Conservation (phyloP, 2,888 invertebrate species). For the Pecten maximus region DNA sequence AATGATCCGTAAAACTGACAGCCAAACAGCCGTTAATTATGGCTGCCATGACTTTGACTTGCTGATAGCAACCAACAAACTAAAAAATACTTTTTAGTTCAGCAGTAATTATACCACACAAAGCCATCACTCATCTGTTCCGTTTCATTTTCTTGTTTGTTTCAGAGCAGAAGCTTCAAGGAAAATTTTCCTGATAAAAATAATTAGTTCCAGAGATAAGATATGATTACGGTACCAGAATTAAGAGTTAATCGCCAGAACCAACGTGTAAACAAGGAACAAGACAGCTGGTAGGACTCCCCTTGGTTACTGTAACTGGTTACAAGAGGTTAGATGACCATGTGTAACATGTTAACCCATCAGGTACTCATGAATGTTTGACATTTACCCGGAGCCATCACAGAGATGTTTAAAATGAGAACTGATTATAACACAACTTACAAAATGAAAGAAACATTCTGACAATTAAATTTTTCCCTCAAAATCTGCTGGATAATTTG, state of each 20-base stretch:
- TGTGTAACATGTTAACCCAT: conserved; percentile 2
- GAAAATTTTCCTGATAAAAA: background rate
- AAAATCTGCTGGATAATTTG: background rate
- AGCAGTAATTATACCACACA: background rate
- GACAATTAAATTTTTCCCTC: background rate
- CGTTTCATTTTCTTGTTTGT: background rate
- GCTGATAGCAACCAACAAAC: background rate
- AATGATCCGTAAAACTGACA: background rate
- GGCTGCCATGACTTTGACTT: background rate
- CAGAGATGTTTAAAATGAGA: background rate
- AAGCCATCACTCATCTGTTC: background rate
- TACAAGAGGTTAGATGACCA: background rate
- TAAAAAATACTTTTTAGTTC: background rate
- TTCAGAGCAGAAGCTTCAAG: background rate
- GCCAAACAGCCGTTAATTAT: background rate
- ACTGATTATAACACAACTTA: background rate
- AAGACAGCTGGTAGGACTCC: background rate
- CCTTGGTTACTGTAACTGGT: conserved; percentile 1
- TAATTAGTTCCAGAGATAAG: background rate
- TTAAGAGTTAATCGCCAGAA: background rate
- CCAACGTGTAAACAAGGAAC: background rate
- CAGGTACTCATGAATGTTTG: conserved; percentile 10
- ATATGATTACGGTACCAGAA: too few relatives aligned
- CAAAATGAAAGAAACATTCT: background rate
- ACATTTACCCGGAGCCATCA: background rate